Percentiles rank a stretch among this genome's conserved stretches.
phyloP scores from a whole-genome alignment of 2,888 invertebrate genomes.

The Nebria salina region DNA sequence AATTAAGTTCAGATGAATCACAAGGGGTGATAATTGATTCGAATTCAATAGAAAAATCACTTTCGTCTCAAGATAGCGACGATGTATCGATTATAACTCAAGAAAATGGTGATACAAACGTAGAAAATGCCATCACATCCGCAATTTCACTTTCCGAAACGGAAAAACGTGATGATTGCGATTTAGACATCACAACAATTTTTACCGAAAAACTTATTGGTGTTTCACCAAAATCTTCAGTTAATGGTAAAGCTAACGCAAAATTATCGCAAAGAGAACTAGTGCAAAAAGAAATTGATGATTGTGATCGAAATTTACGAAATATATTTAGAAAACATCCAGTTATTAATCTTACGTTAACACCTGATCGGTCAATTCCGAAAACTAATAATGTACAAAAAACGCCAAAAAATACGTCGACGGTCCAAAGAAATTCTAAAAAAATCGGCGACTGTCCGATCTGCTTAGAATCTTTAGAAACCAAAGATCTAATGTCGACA shows the following conservation, averaged over 20 bases:
- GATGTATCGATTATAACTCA: not conserved
- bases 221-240: not conserved
- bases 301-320: not conserved
- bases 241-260: not conserved
- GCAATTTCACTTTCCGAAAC: not conserved
- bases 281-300: not conserved
- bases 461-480: constrained; percentile 25
- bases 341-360: not conserved
- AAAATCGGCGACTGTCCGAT: constrained; percentile 21
- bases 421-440: not conserved
- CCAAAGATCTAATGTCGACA: constrained; percentile 35
- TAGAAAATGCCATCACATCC: not conserved
- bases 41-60: not conserved
- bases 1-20: too few relatives aligned
- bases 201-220: not conserved
- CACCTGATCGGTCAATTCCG: not conserved
- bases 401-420: not conserved
- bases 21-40: not conserved
- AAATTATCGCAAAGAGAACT: not conserved
- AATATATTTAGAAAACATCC: not conserved
- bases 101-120: not conserved
- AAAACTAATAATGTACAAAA: not conserved
- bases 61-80: not conserved
- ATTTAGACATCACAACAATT: not conserved
- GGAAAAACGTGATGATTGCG: not conserved